Evolutionary conservation across 2,113 vertebrate species (phyloP), one percentile per base, ranked within the genome.

Genomic region (Neogobius melanostomus): DNA sequence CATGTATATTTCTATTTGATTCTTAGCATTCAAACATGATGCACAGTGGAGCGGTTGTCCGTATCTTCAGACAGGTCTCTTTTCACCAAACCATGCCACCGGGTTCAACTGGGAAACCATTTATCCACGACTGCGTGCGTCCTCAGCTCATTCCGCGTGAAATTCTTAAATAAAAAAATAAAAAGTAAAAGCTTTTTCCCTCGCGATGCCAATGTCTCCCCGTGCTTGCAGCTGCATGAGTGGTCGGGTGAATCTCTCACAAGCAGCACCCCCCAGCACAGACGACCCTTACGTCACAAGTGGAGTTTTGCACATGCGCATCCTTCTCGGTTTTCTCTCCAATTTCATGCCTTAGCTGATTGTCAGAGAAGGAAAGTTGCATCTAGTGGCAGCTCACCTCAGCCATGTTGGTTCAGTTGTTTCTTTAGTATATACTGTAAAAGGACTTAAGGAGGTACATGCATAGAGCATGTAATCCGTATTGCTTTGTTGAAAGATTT

Each of bases 201-300:
- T 64, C 62, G 59, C 36, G 76, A 80, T 69, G 60, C 79, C 80
- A 70, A 78, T 80, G 80, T 75, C 68, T 83, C 82, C 74, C 82
- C 64, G 79, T 79, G 87, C 86, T 82, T 82, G 80, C 82, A 83
- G 60, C 76, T 84, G 85, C 87, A 85, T 84, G 88, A 86, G 84
- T 87, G 88, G 85, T 87, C 68, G 86, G 73, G 77, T 80, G 82
- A 68, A 76, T 48, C 62, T 64, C 45, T 47, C 72, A 79, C 66
- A 59, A 83, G 76, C 79, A 74, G 78, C 66, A 36, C 79, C 76
- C 63, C 81, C 67, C 83, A 46, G 45, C 82, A 74, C 65, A 86
- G 76, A 70, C 87, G 71, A 54, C 71, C 52, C 90, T 92, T 91
- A 93, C 92, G 91, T 91, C 87, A 93, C 80, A 69, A 54, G 62